Base-by-base conservation (phyloP, 2,797 vertebrate species). In the Hephaestus fuliginosus region DNA sequence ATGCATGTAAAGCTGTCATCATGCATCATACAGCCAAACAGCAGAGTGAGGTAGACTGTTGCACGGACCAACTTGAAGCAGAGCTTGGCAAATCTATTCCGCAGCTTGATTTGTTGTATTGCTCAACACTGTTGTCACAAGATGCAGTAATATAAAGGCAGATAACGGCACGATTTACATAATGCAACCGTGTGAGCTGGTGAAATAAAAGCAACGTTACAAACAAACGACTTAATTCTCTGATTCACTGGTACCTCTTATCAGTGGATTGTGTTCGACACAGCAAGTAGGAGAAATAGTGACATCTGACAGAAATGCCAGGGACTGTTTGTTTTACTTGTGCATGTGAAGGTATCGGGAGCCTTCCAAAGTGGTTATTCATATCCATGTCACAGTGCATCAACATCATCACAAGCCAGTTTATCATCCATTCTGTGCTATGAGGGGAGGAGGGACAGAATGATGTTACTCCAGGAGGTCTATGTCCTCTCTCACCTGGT, bases 21-120 rank as follows among this genome's bases (percentile, higher is more conserved):
- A 15, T 60, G 57, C 8, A 57, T 41, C 48, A 25, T 55, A 5
- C 5, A 57, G 25, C 58, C 36, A 13, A 30, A 63, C 11, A 53
- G 46, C 22, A 22, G 25, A 61, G 39, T 36, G 15, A 70, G 28
- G 48, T 36, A 53, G 15, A 46, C n/a, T 52, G 33, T 44, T 33
- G 51, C 63, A 55, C 65, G 33, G 25, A 49, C 39, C 30, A 57
- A 30, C 46, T 20, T 41, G 6, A 64, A 18, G 22, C 33, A 25
- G 46, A 2, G 57, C 17, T 46, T 30, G 17, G 48, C 1, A 25
- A 46, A 63, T 41, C 1, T 30, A 17, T 64, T 56, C 11, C 63
- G 70, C 18, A 71, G 67, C 48, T 55, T 71, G 30, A 67, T 48
- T 30, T 7, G 20, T 58, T 65, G 43, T 25, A 39, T 12, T 70